Conservation (phyloP, 2,113 vertebrate genomes). For the Eolophus roseicapilla region DNA sequence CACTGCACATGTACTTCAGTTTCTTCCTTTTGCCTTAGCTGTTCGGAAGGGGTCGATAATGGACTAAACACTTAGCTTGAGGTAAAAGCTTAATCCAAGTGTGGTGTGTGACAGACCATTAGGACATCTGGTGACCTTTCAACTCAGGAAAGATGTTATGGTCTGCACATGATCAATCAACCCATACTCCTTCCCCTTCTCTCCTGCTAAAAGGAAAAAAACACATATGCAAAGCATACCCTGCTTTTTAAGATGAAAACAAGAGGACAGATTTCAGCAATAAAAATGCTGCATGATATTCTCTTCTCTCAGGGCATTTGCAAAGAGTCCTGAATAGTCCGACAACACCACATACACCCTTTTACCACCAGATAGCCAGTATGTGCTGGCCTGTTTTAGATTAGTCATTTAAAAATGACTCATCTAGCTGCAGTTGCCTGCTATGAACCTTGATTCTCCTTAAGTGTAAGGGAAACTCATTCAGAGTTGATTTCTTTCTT, state of each 20-base stretch:
- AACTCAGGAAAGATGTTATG: background rate
- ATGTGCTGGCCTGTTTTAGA: background rate
- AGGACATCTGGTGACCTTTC: background rate
- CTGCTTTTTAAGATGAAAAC: background rate
- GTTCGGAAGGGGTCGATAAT: background rate
- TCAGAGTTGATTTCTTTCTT: background rate
- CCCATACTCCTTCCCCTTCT: background rate
- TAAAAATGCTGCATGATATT: background rate
- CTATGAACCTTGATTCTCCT: background rate
- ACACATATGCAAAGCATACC: background rate
- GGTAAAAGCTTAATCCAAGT: background rate
- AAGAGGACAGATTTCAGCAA: background rate
- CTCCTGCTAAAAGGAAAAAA: background rate
- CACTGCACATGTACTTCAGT: accelerated
- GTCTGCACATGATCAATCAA: background rate
- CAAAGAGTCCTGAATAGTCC: background rate
- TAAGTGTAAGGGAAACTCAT: background rate
- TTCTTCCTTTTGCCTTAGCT: background rate
- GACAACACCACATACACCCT: background rate
- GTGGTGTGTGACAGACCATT: background rate
- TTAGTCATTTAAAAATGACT: background rate
- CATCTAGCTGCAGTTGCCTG: background rate
- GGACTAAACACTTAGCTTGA: background rate
- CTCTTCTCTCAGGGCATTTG: background rate
- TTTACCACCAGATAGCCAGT: background rate